Evolutionary conservation across 1,140 invertebrate species (phyloP).

Genomic region (Bombus polaris): DNA sequence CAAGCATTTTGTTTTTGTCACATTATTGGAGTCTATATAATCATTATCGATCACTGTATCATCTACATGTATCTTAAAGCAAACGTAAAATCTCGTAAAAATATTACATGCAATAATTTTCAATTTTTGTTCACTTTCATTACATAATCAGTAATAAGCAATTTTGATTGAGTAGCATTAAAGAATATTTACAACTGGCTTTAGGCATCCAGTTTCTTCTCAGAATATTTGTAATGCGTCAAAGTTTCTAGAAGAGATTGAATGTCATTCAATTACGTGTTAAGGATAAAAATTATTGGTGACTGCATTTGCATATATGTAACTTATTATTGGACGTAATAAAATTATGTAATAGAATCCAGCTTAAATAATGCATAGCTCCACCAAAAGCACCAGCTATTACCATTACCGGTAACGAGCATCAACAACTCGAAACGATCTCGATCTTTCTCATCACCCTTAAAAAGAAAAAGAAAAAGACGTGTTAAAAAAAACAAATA

Average conservation of each 20-base stretch:
- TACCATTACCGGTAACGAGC: background rate
- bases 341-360: constrained; percentile 18
- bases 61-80: background rate
- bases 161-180: background rate
- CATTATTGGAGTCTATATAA: background rate
- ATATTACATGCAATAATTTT: background rate
- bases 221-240: background rate
- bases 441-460: too few species aligned
- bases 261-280: background rate
- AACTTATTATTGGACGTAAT: background rate
- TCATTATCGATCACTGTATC: background rate
- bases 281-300: background rate
- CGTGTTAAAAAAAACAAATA: too few species aligned
- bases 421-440: too few species aligned
- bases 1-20: background rate
- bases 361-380: too few species aligned
- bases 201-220: background rate
- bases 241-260: background rate
- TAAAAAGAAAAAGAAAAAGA: too few species aligned
- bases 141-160: background rate
- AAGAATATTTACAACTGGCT: background rate
- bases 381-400: background rate
- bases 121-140: background rate
- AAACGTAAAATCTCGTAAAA: background rate
- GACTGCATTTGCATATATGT: background rate